Conservation (phyloP, 2,888 invertebrate species). For the Leptogaster cylindrica region DNA sequence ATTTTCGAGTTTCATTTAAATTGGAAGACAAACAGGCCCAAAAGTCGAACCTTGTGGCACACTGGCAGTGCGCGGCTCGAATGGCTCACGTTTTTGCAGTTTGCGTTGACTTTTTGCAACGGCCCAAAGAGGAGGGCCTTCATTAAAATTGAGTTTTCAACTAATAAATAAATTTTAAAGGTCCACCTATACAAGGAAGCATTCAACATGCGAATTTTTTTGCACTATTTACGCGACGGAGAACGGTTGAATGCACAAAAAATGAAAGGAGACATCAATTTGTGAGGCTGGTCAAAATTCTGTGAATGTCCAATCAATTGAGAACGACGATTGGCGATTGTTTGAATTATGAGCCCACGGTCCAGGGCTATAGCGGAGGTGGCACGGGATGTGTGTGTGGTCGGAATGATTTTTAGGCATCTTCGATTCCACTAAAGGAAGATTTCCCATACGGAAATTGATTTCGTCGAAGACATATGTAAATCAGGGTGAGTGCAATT, state of each 20-base stretch:
- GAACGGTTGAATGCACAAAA: background rate
- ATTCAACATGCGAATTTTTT: background rate
- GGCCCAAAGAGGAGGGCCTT: conserved; percentile 49
- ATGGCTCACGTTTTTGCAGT: conserved; percentile 34
- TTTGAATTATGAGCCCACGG: conserved; percentile 44
- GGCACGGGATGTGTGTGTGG: conserved; percentile 38
- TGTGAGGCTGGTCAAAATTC: conserved; percentile 46
- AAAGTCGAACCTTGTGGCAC: background rate
- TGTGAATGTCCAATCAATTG: conserved; percentile 48
- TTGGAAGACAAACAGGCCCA: conserved; percentile 51
- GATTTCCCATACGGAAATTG: conserved; percentile 36
- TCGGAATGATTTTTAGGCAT: conserved; percentile 29
- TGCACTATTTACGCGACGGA: conserved; percentile 9
- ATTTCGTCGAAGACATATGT: conserved; percentile 38
- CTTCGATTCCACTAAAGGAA: conserved; percentile 2
- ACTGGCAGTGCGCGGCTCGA: background rate
- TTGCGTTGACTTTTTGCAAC: conserved; percentile 11
- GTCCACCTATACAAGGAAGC: conserved; percentile 7
- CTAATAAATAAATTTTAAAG: conserved; percentile 57
- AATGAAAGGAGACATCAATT: conserved; percentile 45
- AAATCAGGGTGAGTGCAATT: conserved; percentile 42
- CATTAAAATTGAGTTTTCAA: conserved; percentile 59
- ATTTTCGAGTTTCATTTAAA: conserved; percentile 63
- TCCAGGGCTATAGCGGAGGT: background rate
- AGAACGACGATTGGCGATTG: conserved; percentile 43